phyloP scores from a whole-genome alignment of 2,113 vertebrate species.

The Dissostichus mawsoni region DNA sequence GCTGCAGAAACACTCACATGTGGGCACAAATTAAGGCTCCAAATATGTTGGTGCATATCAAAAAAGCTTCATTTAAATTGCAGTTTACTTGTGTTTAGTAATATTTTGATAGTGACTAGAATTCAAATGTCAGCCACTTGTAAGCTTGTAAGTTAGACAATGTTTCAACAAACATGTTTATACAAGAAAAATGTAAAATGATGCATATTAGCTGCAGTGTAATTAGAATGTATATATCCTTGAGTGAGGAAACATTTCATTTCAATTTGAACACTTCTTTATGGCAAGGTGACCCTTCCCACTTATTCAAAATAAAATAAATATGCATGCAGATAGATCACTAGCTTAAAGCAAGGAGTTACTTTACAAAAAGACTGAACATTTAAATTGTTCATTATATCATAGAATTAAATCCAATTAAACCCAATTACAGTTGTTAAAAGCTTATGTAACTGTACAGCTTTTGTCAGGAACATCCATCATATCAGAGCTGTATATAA shows the following conservation, averaged over 20 bases:
- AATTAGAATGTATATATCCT: not conserved
- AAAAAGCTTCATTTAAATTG: not conserved
- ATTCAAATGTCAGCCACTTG: not conserved
- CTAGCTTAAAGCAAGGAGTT: not conserved
- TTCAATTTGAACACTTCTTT: not conserved
- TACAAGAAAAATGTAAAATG: not conserved
- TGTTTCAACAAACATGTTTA: not conserved
- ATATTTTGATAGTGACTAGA: not conserved
- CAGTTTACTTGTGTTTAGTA: not conserved
- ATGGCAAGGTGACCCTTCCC: not conserved
- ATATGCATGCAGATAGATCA: not conserved
- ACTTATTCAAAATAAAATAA: not conserved
- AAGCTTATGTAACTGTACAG: not conserved
- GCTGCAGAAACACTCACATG: constrained; percentile 12
- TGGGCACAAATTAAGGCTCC: no score
- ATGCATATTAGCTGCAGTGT: not conserved
- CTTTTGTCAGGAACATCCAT: not conserved
- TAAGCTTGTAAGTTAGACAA: not conserved
- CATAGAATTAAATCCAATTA: not conserved
- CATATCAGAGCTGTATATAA: not conserved
- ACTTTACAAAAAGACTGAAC: not conserved
- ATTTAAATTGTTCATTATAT: not conserved
- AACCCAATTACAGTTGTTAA: not conserved
- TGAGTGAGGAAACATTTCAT: not conserved
- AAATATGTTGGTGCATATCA: not conserved